Evolutionary conservation across 1,140 invertebrate genomes (phyloP).

Genomic region (Gerris buenoi): DNA sequence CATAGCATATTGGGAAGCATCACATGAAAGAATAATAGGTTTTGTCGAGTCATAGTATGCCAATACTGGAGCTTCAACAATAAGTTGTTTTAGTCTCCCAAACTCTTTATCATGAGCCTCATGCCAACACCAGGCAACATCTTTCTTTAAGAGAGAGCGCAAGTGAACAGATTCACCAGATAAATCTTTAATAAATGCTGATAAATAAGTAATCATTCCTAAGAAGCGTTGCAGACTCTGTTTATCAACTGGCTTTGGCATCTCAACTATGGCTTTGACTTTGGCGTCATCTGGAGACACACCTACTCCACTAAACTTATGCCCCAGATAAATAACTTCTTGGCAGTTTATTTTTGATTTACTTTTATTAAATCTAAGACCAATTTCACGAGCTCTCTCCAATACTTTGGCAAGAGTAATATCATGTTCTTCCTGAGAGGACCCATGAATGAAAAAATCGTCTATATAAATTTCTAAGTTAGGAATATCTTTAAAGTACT

Average conservation of each 20-base stretch:
- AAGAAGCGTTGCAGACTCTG: not conserved
- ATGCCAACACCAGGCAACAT: not conserved
- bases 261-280: not conserved
- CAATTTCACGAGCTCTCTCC: not conserved
- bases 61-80: constrained; percentile 18
- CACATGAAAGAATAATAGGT: constrained; percentile 21
- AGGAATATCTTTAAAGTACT: not conserved
- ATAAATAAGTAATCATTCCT: not conserved
- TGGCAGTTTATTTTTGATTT: not conserved
- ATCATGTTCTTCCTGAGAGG: not conserved
- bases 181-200: not conserved
- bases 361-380: not conserved
- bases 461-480: not conserved
- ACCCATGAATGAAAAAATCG: not conserved
- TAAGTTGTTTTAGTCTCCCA: constrained; percentile 18
- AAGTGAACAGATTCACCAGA: not conserved
- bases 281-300: not conserved
- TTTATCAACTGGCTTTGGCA: not conserved
- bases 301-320: not conserved
- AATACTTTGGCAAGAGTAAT: not conserved
- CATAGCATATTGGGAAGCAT: constrained; percentile 24
- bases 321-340: not conserved
- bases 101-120: constrained; percentile 3
- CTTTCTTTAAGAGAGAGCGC: not conserved
- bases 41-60: constrained; percentile 21